Base-by-base conservation (phyloP, 1,140 invertebrate genomes). In the Aphelenchoides avenae region DNA sequence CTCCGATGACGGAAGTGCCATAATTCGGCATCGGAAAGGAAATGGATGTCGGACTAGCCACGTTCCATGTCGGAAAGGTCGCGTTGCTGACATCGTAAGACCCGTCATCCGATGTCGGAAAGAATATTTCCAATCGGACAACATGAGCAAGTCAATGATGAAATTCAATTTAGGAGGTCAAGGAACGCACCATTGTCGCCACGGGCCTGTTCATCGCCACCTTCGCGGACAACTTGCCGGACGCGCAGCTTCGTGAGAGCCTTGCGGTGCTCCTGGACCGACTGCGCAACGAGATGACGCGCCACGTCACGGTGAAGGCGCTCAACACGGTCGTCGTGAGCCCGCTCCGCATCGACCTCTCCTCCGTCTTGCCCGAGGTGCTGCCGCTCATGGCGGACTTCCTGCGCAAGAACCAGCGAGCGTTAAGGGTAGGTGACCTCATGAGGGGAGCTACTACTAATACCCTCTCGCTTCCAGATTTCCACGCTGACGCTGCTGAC, bases 341-440 rank as follows among this genome's bases (percentile, higher is more conserved):
- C 9, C 88, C 89, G 0, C 76, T 94, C 2, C 41, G 51, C 26
- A 39, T 60, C 27, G 44, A 48, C 7, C 33, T 60, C 42, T 62
- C n/a, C 44, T 30, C 34, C n/a, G 24, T 95, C 58, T 81, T 95
- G 77, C 85, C 59, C 89, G 96, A 71, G 88, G 87, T 11, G 84
- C 96, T 63, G 89, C 90, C 20, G 87, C 94, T 57, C 80, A 96
- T 62, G 26, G 89, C 91, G 6, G 88, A 89, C 5, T 97, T 98
- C 73, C 79, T 97, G 44, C 83, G 93, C 34, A 97, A 98, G 80
- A 98, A 98, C 81, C 91, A 97, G 77, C 83, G 94, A 61, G 89
- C 91, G 22, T 79, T 98, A 18, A 15, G 66, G 34, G 62, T 65
- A 5, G 40, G n/a, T 55, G n/a, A n/a, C n/a, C n/a, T n/a, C n/a